Evolutionary conservation across 2,888 invertebrate species (phyloP).

Genomic region (Laspeyria flexula): DNA sequence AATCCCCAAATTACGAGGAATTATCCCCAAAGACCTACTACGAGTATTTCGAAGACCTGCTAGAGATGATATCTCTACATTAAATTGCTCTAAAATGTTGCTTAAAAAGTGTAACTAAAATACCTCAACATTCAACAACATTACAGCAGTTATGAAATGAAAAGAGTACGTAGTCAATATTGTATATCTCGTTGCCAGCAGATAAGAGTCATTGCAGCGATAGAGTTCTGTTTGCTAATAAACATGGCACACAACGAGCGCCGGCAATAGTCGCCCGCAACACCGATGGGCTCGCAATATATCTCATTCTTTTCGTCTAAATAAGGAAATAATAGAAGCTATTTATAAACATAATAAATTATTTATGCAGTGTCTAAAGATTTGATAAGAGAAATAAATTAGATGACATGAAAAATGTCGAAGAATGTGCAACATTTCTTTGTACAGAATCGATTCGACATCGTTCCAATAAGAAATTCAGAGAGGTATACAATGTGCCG

Average conservation of each 20-base stretch:
- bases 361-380: constrained; percentile 69
- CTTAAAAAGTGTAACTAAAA: constrained; percentile 30
- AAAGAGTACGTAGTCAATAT: constrained; percentile 42
- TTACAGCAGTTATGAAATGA: constrained; percentile 53
- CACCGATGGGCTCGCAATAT: constrained; percentile 41
- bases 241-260: constrained; percentile 48
- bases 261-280: constrained; percentile 41
- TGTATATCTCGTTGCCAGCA: constrained; percentile 50
- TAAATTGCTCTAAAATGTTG: constrained; percentile 31
- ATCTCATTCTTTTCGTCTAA: constrained; percentile 48
- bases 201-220: constrained; percentile 56
- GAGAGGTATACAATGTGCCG: constrained; percentile 55
- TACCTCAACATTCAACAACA: constrained; percentile 38
- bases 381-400: constrained; percentile 63
- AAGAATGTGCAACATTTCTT: constrained; percentile 26
- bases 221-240: constrained; percentile 51
- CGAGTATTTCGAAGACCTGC: constrained; percentile 56
- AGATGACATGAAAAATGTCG: constrained; percentile 36
- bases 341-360: constrained; percentile 70
- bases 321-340: constrained; percentile 53
- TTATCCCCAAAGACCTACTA: constrained; percentile 63
- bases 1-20: constrained; percentile 70
- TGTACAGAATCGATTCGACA: constrained; percentile 41
- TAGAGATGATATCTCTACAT: constrained; percentile 43
- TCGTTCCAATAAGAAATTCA: constrained; percentile 49